A percentile compares a stretch with the other conserved stretches of the same genome.
Conservation (phyloP, 2,888 invertebrate genomes). For the Stenodema calcarata region DNA sequence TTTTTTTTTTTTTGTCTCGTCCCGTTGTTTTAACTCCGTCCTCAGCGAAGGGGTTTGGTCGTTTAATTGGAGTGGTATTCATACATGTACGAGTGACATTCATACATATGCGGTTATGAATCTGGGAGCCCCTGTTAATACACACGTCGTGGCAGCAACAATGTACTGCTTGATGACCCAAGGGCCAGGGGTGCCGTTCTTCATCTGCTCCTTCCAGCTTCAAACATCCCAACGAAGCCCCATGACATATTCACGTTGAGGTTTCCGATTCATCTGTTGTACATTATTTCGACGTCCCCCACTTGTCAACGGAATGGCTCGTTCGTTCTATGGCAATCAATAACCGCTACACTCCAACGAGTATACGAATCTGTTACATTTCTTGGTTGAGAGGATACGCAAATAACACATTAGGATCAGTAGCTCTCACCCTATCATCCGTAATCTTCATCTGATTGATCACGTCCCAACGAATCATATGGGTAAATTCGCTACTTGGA, state of each 20-base stretch:
- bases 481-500: too few relatives aligned
- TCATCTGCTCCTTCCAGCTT: background rate
- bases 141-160: conserved; percentile 5
- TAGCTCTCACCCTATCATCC: too few relatives aligned
- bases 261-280: conserved; percentile 41
- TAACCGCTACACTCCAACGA: too few relatives aligned
- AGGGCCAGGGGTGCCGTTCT: background rate
- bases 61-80: conserved; percentile 2
- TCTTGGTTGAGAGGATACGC: too few relatives aligned
- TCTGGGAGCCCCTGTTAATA: conserved; percentile 5
- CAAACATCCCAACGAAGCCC: background rate
- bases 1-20: background rate
- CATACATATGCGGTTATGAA: conserved; percentile 26
- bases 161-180: conserved; percentile 37
- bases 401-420: too few relatives aligned
- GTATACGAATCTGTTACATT: too few relatives aligned
- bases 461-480: too few relatives aligned
- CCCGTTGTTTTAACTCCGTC: background rate
- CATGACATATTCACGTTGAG: conserved; percentile 28
- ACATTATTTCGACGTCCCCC: conserved; percentile 4
- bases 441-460: too few relatives aligned
- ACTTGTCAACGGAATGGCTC: background rate
- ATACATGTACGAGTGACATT: background rate
- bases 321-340: background rate
- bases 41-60: background rate